Conservation (phyloP, 2,888 invertebrate species). For the Uropetala carovei region DNA sequence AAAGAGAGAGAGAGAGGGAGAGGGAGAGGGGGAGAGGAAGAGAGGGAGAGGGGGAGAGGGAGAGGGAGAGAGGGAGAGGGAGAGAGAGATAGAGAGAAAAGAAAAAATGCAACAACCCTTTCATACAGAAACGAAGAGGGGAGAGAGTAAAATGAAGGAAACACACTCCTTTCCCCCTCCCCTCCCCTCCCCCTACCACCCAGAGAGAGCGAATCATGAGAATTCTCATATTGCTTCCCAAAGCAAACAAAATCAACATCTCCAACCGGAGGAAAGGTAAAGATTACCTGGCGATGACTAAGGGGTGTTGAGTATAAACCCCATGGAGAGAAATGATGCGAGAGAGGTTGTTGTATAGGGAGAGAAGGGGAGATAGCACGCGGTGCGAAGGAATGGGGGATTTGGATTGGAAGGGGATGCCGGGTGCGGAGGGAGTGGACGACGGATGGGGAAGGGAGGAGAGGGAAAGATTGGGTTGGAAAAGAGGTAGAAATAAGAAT, state of each 20-base stretch:
- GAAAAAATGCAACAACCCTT: neutral
- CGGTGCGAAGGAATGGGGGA: no score
- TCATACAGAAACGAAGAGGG: neutral
- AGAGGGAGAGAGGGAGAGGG: no score
- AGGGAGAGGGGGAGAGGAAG: no score
- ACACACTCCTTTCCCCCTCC: no score
- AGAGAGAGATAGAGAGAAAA: neutral
- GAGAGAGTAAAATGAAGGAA: neutral
- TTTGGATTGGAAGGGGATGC: no score
- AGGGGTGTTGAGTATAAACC: neutral
- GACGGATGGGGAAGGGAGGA: no score
- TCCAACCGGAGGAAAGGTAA: neutral
- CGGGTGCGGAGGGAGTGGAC: no score
- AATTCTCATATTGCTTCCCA: neutral
- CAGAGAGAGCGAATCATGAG: neutral
- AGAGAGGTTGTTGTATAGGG: neutral
- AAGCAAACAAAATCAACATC: slow-evolving; percentile 4
- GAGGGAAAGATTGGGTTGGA: no score
- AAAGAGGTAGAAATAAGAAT: no score
- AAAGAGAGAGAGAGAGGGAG: no score
- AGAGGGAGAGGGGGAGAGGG: no score
- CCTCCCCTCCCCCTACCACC: neutral
- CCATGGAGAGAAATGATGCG: neutral
- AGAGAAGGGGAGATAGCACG: no score
- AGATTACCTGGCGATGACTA: slow-evolving; percentile 30